These are phyloP conservation scores for Callinectes sapidus DNA, from an alignment of 2,888 invertebrate genomes.

Conservation along the genomic window DNA sequence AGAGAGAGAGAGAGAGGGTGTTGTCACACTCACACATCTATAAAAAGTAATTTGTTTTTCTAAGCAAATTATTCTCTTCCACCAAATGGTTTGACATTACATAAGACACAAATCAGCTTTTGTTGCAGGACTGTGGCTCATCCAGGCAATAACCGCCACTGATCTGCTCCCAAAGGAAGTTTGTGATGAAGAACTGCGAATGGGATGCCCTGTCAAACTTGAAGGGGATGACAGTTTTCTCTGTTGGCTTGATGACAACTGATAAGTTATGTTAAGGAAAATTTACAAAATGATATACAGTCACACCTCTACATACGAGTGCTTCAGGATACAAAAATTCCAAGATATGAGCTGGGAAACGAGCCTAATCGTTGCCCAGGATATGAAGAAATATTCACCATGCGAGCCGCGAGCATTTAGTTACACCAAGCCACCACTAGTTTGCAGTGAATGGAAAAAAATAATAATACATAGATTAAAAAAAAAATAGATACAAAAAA, in stretches of 20 bases:
- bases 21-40: neutral
- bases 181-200: slow-evolving; percentile 65
- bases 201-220: slow-evolving; percentile 54
- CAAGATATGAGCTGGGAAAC: too few species aligned
- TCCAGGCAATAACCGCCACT: slow-evolving; percentile 14
- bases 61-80: neutral
- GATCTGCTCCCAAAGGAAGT: slow-evolving; percentile 64
- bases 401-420: too few species aligned
- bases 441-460: too few species aligned
- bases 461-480: too few species aligned
- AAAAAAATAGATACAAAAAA: too few species aligned
- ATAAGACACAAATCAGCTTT: neutral
- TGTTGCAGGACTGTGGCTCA: neutral
- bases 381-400: too few species aligned
- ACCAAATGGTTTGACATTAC: neutral
- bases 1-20: too few species aligned
- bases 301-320: too few species aligned
- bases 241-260: slow-evolving; percentile 52
- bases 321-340: too few species aligned
- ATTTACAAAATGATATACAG: neutral
- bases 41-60: neutral
- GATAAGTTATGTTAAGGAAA: slow-evolving; percentile 56
- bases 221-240: slow-evolving; percentile 54
- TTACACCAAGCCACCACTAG: too few species aligned
- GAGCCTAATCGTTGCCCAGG: too few species aligned